Base-by-base conservation (phyloP, 2,888 invertebrate species). In the Antitype chi region DNA sequence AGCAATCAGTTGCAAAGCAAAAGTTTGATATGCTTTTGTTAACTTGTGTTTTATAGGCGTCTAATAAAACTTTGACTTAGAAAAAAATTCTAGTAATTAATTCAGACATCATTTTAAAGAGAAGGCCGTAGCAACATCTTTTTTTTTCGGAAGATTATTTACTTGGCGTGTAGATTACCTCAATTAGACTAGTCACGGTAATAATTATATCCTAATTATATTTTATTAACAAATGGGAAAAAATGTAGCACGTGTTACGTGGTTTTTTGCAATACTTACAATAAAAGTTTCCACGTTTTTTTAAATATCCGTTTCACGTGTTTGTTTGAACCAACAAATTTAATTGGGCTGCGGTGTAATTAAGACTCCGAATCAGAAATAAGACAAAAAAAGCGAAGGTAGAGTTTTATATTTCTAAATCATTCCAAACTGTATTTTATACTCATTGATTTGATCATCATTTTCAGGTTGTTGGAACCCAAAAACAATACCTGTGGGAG, bases 401-500 rank as follows among this genome's bases (percentile, higher is more conserved):
- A 38, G 13, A 52, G 17, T 28, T 67, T 53, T 60, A 20, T 1
- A 17, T 32, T 60, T 38, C 7, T 7, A 11, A 60, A 23, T 32
- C 5, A 28, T 49, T 62, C 4, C 15, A 55, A 13, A 7, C 13
- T n/a, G 7, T 28, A 6, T 11, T 38, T 25, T 49, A 23, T 17
- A 9, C 20, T 47, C 1, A 77, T 17, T 8, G 7, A 53, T 25
- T 63, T n/a, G 2, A n/a, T 38, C 6, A 3, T 17, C 0, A n/a
- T 70, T 92, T 92, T 53, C 91, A 97, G 98, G 98, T 55, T 97
- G 98, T 85, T 98, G 98, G 98, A 97, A 98, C 85, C 97, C 98
- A 0, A 97, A 97, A 86, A 95, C 96, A 57, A 97, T 97, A 55
- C 90, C 97, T 0, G 93, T 98, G 0, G 98, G 98, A 52, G 98